phyloP scores from a whole-genome alignment of 2,888 invertebrate genomes.

The Epinotia brunnichana region DNA sequence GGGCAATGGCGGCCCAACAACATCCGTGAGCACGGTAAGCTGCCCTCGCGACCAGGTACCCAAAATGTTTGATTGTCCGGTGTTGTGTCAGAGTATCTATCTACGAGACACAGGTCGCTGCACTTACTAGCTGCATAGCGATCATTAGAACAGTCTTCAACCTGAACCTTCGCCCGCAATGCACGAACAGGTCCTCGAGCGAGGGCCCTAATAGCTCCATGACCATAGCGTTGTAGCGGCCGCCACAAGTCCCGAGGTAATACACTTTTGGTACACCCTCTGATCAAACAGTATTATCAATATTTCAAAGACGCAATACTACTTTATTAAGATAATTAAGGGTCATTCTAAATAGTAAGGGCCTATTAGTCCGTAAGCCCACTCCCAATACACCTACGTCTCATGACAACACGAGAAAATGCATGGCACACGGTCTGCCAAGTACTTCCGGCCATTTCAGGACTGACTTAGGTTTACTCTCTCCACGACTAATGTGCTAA shows the following conservation, averaged over 20 bases:
- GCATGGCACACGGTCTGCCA: no score
- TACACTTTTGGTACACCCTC: constrained; percentile 99
- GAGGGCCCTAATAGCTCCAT: constrained; percentile 99
- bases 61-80: constrained; percentile 59
- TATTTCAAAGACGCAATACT: constrained; percentile 33
- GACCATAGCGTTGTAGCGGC: constrained; percentile 99
- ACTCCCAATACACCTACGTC: no score
- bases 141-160: constrained; percentile 99
- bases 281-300: constrained; percentile 76
- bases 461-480: no score
- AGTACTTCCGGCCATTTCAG: no score
- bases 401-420: no score
- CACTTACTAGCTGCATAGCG: constrained; percentile 97
- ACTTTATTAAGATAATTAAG: background rate
- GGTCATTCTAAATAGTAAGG: no score
- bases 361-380: no score
- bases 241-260: constrained; percentile 99
- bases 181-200: constrained; percentile 99
- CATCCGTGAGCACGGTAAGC: constrained; percentile 72
- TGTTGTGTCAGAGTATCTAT: constrained; percentile 65
- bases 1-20: constrained; percentile 53
- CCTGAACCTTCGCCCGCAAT: constrained; percentile 98
- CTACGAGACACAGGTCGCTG: constrained; percentile 53
- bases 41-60: constrained; percentile 62
- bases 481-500: no score